Evolutionary conservation across 2,797 vertebrate genomes (phyloP), one percentile per base, ranked within the genome.

Genomic region (Pseudochirops cupreus): DNA sequence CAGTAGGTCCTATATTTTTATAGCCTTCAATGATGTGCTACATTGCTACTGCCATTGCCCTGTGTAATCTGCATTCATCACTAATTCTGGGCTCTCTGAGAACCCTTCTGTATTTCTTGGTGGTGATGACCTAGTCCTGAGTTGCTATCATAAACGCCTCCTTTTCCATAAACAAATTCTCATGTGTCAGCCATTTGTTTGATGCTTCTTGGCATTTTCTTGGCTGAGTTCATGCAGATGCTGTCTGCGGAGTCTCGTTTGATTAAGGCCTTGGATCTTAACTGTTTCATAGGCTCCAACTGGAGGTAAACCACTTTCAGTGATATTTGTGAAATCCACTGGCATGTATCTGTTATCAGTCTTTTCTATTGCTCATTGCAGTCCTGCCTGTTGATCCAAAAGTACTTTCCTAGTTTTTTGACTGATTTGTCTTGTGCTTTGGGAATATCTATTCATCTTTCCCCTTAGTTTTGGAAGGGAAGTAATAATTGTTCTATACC

Each of bases 121-220:
- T 87, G 74, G 24, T 26, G 74, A 87, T 50, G 39, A 87, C 74
- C 39, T 33, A 50, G 39, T 26, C 74, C 21, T 87, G 21, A 46
- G 39, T 87, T 87, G 74, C 21, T 87, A 26, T 87, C 74, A 87
- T 46, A 87, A 87, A 87, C 21, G 3, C 39, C 74, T 82, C 74
- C 74, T 87, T 87, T 87, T 87, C 74, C 39, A 87, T 87, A 87
- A 87, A 87, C 39, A 87, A 87, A 87, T 87, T 87, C 74, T 87
- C 39, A 50, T 28, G 16, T 50, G 21, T 50, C 74, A 26, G 39
- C 9, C 74, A 26, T 87, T 82, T 50, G 3, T 46, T 87, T 87
- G 74, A 50, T 87, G 74, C 21, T 82, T 46, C n/a, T 82, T 82
- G 21, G 74, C 74, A 82, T 46, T 46, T 82, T 46, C 24, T 82